Base-by-base conservation (phyloP, 2,888 invertebrate species). In the Theristus sp. region DNA sequence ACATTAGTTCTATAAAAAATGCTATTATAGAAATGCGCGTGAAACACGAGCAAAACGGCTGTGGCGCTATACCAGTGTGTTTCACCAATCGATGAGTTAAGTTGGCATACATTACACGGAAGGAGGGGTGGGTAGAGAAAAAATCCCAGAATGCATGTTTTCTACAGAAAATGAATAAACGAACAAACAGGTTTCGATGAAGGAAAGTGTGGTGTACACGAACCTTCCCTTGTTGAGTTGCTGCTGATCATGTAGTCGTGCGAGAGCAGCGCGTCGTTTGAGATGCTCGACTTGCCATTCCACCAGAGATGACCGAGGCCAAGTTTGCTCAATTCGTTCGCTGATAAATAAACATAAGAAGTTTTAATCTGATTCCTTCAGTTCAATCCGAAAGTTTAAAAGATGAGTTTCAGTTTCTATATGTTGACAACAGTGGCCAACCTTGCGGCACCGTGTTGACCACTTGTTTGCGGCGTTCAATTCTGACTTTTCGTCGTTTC, bases 291-390 rank as follows among this genome's bases (percentile, higher is more conserved):
- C 53, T 56, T 60, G 38, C 64, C 61, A 28, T 62, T 59, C 65
- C 65, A 65, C 65, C 65, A 65, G 46, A 65, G 54, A 30, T 62
- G 6, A 10, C 63, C 62, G 22, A 64, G 55, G 1, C 65, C 65
- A 47, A 64, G 31, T 57, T 65, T 62, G 61, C 60, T 57, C 59
- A 64, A 17, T 25, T 65, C 64, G 26, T 58, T 61, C 28, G 58
- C 64, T 63, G 60, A 38, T 38, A 38, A 38, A 38, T 38, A 13
- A 17, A 38, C 38, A 13, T 17, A 17, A 38, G 17, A 38, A 6
- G 10, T 6, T 6, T 17, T 38, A 38, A 17, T n/a, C 38, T 17
- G 38, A 17, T 38, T 17, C 17, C 38, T 13, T 13, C 6, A 38
- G 6, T 17, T 38, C 38, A 38, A 38, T 13, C 6, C 38, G 38